phyloP scores from a whole-genome alignment of 2,113 vertebrate genomes.

The Tyrannus savana region DNA sequence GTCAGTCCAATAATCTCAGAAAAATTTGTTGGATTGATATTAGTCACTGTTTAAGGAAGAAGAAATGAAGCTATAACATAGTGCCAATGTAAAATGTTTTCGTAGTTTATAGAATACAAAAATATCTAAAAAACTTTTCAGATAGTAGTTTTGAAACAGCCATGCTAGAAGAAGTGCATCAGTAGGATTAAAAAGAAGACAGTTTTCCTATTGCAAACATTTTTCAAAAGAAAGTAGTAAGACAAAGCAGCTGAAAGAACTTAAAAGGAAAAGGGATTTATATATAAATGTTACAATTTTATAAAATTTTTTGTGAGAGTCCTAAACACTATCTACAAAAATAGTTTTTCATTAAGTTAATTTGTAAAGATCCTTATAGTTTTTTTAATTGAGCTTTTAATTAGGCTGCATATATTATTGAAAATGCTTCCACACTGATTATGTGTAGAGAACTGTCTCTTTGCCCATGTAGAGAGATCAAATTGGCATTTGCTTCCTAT shows the following conservation, averaged over 20 bases:
- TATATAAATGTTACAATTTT: background rate
- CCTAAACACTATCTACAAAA: slow-evolving; percentile 13
- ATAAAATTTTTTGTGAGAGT: background rate
- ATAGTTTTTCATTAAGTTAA: background rate
- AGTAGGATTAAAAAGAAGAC: background rate
- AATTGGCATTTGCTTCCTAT: slow-evolving; percentile 57
- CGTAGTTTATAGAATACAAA: background rate
- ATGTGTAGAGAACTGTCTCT: background rate
- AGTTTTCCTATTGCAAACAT: fast-evolving
- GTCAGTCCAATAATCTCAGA: background rate
- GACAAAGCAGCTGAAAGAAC: background rate
- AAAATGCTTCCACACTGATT: slow-evolving; percentile 60
- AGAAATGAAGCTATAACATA: background rate
- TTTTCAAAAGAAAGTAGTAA: background rate
- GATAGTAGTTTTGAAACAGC: background rate
- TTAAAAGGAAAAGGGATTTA: background rate
- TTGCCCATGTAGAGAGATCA: slow-evolving; percentile 8
- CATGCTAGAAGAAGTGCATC: background rate
- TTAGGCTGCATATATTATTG: slow-evolving; percentile 30
- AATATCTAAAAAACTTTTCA: background rate
- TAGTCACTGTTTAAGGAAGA: background rate
- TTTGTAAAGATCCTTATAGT: background rate
- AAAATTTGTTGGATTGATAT: background rate
- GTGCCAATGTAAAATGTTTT: background rate
- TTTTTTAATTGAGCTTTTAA: slow-evolving; percentile 60